A percentile compares a stretch with the other conserved stretches of the same genome.
Evolutionary conservation across 2,113 vertebrate genomes (phyloP).

Genomic region (Copsychus sechellarum): DNA sequence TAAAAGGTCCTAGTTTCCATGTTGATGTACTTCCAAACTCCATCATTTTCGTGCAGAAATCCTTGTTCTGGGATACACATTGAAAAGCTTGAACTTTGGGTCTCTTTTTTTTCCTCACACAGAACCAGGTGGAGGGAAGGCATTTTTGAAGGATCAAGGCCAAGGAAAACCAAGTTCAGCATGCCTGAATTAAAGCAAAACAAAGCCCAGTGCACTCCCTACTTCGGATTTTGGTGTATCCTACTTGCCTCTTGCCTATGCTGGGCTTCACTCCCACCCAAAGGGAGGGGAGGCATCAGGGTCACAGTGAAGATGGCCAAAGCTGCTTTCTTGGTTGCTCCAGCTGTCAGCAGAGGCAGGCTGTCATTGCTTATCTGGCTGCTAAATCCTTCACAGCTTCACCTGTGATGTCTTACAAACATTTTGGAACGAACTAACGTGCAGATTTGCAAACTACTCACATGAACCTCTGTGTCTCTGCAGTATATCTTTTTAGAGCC

Average conservation of each 20-base stretch:
- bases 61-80: not conserved
- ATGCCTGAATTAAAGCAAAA: not conserved
- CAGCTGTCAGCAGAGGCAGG: not conserved
- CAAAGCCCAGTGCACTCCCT: not conserved
- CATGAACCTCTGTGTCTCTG: not conserved
- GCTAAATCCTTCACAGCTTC: not conserved
- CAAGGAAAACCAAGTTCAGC: not conserved
- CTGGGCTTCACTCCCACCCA: not conserved
- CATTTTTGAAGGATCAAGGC: not conserved
- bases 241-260: not conserved
- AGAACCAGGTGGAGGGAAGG: not conserved
- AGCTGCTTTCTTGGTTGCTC: not conserved
- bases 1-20: slow-evolving; percentile 9
- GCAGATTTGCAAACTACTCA: not conserved
- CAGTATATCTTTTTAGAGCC: not conserved
- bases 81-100: not conserved
- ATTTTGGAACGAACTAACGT: not conserved
- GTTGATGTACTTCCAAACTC: slow-evolving; percentile 24
- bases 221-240: not conserved
- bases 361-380: not conserved
- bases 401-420: fast-evolving
- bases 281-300: not conserved
- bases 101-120: not conserved
- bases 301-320: not conserved
- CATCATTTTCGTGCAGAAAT: not conserved